Evolutionary conservation across 2,113 vertebrate species (phyloP), one percentile per base, ranked within the genome.

Genomic region (Campylomormyrus tamandua): DNA sequence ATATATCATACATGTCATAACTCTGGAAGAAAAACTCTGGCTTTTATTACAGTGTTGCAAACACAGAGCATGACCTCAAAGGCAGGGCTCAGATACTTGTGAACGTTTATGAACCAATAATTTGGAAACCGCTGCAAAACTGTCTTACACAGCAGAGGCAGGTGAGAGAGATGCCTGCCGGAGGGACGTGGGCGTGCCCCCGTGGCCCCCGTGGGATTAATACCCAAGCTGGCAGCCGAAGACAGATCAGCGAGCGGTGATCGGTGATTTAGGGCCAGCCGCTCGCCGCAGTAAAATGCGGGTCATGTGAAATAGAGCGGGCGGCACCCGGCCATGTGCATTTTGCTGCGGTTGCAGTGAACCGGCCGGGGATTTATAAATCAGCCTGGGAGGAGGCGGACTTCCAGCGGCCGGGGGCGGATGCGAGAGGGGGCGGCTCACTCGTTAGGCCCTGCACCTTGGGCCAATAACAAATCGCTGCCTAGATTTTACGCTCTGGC

Each of bases 271-370:
- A 92, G 89, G 19, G 42, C 45, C 87, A 89, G 90, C 91, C 88
- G 86, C 89, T 74, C 3, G 10, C 21, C 19, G 89, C 89, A 89
- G 90, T 90, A 91, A 90, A 90, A 90, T 66, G 90, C 87, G 0
- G 89, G 90, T 91, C 89, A 88, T 91, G 91, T 92, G 91, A 94
- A 91, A 91, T 92, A 93, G 27, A 52, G 84, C 77, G 21, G 88
- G 46, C 87, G 70, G 89, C 80, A 87, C 91, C 88, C 50, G 15
- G 50, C 83, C 27, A 66, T 27, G 42, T 19, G 83, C 58, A 89
- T 56, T 91, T 87, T 90, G 92, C 90, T 91, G 93, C 53, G 89
- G 91, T 91, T 92, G 91, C 92, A 91, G 80, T 83, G 84, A 52
- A 91, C 85, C 39, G 70, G 80, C 84, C 48, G 10, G 58, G 70